Conservation (phyloP, 2,888 invertebrate genomes). For the Drosophila suboccidentalis region DNA sequence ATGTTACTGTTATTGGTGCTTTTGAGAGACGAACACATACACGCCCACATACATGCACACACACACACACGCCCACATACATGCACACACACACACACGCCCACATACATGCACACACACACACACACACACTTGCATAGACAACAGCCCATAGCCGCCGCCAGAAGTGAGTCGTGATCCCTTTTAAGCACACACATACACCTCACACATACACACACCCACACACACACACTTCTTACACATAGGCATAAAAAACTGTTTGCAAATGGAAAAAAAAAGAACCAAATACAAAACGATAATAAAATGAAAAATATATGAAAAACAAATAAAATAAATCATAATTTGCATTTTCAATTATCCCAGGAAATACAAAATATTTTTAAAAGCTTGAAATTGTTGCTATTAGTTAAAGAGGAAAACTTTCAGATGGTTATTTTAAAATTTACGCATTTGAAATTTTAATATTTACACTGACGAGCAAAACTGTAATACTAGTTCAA, state of each 20-base stretch:
- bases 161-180: conserved; percentile 28
- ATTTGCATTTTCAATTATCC: not conserved
- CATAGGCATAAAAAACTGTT: conserved; percentile 33
- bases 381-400: not conserved
- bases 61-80: too few species aligned
- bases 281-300: conserved; percentile 60
- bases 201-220: conserved; percentile 8
- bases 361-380: not conserved
- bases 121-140: conserved; percentile 21
- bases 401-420: too few species aligned
- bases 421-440: too few species aligned
- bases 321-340: conserved; percentile 5
- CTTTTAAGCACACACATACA: conserved; percentile 7
- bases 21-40: conserved; percentile 41
- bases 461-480: too few species aligned
- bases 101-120: conserved; percentile 18
- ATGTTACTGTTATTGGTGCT: conserved; percentile 68
- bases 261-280: conserved; percentile 58
- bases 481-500: too few species aligned
- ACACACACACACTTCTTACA: conserved; percentile 21
- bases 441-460: too few species aligned
- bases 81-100: conserved; percentile 22
- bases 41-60: conserved; percentile 24
- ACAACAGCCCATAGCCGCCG: conserved; percentile 27
- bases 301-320: conserved; percentile 54